Conservation (phyloP, 2,888 invertebrate genomes). For the Drosophila lacicola region DNA sequence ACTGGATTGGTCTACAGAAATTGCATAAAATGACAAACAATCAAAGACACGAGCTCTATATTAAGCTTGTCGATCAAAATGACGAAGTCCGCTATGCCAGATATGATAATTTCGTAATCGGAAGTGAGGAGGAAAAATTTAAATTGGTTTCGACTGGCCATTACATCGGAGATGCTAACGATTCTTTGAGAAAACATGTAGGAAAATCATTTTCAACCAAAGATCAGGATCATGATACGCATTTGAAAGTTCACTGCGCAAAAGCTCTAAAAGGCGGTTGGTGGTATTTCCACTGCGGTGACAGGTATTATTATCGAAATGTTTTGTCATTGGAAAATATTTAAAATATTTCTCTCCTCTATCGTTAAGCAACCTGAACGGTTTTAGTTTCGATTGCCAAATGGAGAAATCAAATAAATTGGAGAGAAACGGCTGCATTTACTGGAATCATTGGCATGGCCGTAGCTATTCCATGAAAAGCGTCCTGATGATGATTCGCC, state of each 20-base stretch:
- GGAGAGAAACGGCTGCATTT: constrained; percentile 2
- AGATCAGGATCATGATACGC: background rate
- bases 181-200: background rate
- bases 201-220: background rate
- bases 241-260: background rate
- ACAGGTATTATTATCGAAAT: background rate
- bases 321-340: background rate
- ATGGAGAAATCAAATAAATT: background rate
- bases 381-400: background rate
- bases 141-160: background rate
- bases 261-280: background rate
- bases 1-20: background rate
- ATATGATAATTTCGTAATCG: too few relatives aligned
- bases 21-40: background rate
- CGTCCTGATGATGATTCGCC: constrained; percentile 17
- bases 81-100: background rate
- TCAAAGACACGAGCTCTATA: constrained; percentile 4
- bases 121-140: background rate
- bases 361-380: constrained; percentile 6
- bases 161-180: background rate
- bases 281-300: constrained; percentile 4
- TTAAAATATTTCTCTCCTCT: background rate
- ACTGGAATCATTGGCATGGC: background rate
- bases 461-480: background rate
- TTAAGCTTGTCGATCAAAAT: background rate